A percentile compares a stretch with the other conserved stretches of the same genome.
Conservation (phyloP, 2,888 invertebrate genomes). For the Leuctra nigra region DNA sequence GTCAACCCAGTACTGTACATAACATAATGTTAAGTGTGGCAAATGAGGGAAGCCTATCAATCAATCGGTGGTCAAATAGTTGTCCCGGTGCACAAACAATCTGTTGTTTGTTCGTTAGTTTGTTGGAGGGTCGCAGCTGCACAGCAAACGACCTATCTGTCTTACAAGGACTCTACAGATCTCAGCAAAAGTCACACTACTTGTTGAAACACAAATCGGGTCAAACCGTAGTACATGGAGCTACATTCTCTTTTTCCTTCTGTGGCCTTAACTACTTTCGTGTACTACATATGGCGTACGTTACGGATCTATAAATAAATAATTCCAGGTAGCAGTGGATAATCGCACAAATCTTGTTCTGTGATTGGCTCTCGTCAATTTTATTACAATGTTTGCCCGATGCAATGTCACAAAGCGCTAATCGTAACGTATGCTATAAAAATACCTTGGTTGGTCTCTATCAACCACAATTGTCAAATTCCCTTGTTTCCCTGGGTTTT, state of each 20-base stretch:
- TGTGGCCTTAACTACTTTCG: conserved; percentile 29
- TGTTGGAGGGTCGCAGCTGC: conserved; percentile 1
- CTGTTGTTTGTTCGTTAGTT: conserved; percentile 11
- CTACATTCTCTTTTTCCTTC: conserved; percentile 28
- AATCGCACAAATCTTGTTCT: too few relatives aligned
- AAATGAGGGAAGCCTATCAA: conserved; percentile 16
- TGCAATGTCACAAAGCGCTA: too few relatives aligned
- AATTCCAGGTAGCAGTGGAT: too few relatives aligned
- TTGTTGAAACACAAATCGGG: conserved; percentile 20
- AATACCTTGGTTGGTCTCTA: too few relatives aligned
- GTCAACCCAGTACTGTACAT: conserved; percentile 22
- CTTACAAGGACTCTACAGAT: conserved; percentile 20
- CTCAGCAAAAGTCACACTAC: conserved; percentile 18
- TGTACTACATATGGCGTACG: conserved; percentile 27
- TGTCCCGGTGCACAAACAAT: conserved; percentile 11
- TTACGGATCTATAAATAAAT: too few relatives aligned
- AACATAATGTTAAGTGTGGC: conserved; percentile 23
- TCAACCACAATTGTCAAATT: too few relatives aligned
- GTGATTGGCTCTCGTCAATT: too few relatives aligned
- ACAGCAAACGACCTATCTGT: conserved; percentile 17
- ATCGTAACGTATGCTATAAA: too few relatives aligned
- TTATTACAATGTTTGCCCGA: too few relatives aligned
- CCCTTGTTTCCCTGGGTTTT: too few relatives aligned
- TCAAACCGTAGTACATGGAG: conserved; percentile 26
- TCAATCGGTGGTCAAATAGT: conserved; percentile 20